A percentile compares a stretch with the other conserved stretches of the same genome.
Conservation (phyloP, 2,888 invertebrate species). For the Homarus gammarus region DNA sequence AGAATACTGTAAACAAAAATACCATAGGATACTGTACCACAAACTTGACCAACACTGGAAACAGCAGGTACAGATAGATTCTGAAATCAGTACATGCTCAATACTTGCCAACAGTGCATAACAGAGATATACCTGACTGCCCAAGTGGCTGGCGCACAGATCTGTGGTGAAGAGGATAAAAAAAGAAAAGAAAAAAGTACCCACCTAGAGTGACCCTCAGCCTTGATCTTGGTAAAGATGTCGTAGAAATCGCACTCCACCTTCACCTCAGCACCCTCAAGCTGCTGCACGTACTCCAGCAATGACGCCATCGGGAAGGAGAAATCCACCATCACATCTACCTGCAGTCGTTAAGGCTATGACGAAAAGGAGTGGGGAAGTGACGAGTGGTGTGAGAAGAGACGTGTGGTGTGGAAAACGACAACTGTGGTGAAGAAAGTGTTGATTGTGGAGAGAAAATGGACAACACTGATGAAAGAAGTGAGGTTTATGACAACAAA, state of each 20-base stretch:
- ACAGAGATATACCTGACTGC: too few species aligned
- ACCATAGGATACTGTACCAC: too few species aligned
- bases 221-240: conserved; percentile 44
- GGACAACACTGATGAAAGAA: neutral
- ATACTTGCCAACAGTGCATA: too few species aligned
- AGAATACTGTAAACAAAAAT: too few species aligned
- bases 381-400: neutral
- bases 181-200: too few species aligned
- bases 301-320: conserved; percentile 57
- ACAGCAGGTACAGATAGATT: too few species aligned
- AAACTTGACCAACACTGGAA: too few species aligned
- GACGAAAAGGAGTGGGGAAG: neutral
- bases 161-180: too few species aligned
- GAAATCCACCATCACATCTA: conserved; percentile 50
- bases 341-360: conserved; percentile 22
- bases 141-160: too few species aligned
- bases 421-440: neutral
- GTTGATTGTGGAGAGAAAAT: neutral
- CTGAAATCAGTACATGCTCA: too few species aligned
- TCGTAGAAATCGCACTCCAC: conserved; percentile 47
- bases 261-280: conserved; percentile 52
- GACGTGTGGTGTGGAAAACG: neutral
- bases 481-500: neutral
- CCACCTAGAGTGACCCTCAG: conserved; percentile 38
- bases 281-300: conserved; percentile 20